Conservation (phyloP, 2,797 vertebrate genomes). For the Anguilla pacifica region DNA sequence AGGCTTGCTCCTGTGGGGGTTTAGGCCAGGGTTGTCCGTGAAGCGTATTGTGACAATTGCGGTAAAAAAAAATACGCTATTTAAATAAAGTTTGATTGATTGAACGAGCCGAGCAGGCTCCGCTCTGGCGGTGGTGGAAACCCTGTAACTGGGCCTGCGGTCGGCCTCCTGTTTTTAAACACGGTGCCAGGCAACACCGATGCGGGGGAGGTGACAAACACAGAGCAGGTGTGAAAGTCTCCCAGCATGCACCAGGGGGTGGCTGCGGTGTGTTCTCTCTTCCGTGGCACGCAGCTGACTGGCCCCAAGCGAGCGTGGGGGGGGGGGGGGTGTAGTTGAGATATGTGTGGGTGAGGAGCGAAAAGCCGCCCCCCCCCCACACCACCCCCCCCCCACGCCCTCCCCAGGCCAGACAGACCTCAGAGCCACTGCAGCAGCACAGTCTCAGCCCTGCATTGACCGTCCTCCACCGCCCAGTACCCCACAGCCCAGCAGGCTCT, state of each 20-base stretch:
- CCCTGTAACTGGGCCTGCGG: neutral
- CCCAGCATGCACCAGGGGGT: neutral
- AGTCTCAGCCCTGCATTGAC: neutral
- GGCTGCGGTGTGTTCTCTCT: neutral
- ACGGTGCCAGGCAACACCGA: neutral
- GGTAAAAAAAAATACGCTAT: too few relatives aligned
- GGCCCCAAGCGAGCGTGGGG: neutral
- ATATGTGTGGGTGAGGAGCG: neutral
- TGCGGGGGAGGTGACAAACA: neutral
- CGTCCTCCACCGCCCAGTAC: neutral
- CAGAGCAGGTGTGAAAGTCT: neutral
- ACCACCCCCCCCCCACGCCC: neutral
- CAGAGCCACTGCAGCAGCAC: neutral
- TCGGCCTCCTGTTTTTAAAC: neutral
- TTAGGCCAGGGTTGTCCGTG: too few relatives aligned
- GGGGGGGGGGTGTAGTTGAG: neutral
- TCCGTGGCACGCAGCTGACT: neutral
- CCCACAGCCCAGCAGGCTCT: neutral
- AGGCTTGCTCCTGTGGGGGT: too few relatives aligned
- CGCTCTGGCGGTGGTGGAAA: neutral
- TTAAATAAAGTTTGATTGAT: too few relatives aligned
- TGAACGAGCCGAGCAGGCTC: too few relatives aligned
- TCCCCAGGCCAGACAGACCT: neutral
- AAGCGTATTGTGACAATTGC: too few relatives aligned
- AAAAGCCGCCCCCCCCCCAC: neutral